Conservation (phyloP, 2,113 vertebrate genomes). For the Xenopus laevis region DNA sequence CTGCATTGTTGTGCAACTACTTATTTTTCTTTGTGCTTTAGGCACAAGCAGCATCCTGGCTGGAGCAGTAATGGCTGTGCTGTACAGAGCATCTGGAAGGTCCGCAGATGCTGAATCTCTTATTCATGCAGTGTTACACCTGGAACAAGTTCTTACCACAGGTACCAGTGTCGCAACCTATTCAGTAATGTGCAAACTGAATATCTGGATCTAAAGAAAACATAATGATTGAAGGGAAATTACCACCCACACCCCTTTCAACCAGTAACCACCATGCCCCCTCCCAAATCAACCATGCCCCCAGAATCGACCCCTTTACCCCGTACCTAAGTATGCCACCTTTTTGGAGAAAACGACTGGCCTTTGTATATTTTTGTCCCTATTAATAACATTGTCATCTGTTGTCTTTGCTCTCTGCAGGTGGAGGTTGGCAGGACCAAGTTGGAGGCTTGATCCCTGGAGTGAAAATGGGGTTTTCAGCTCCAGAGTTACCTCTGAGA, state of each 20-base stretch:
- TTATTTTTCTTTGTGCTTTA: conserved; percentile 47
- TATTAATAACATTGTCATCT: not conserved
- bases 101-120: conserved; percentile 71
- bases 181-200: no score
- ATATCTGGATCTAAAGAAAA: no score
- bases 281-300: no score
- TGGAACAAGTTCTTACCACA: conserved; percentile 94
- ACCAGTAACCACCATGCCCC: no score
- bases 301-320: no score
- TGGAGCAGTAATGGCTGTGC: conserved; percentile 75
- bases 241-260: not conserved
- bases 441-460: conserved; percentile 87
- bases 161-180: conserved; percentile 55
- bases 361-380: no score
- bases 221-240: not conserved
- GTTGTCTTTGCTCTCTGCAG: conserved; percentile 54
- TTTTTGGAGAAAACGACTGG: no score
- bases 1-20: no score
- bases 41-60: conserved; percentile 97
- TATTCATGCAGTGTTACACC: conserved; percentile 82
- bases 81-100: conserved; percentile 75
- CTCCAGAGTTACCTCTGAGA: conserved; percentile 73
- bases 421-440: conserved; percentile 97
- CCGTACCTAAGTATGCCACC: no score
- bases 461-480: conserved; percentile 82